Percentiles rank a stretch among this genome's conserved stretches.
phyloP scores from a whole-genome alignment of 2,797 vertebrate species.

The Amphiprion clarkii region DNA sequence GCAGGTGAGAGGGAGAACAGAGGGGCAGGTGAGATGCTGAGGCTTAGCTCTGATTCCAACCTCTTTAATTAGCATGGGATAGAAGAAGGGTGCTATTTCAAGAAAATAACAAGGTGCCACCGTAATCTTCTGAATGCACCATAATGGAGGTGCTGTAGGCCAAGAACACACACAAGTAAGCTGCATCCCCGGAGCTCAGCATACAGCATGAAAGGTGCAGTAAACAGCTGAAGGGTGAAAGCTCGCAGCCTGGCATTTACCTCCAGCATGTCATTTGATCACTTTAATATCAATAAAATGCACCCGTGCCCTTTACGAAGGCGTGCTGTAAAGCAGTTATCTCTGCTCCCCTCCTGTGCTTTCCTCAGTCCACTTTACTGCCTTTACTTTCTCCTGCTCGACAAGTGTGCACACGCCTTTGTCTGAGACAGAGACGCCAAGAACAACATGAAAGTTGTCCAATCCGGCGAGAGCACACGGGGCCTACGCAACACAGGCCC shows the following conservation, averaged over 20 bases:
- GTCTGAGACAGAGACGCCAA: conserved; percentile 72
- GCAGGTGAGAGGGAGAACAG: conserved; percentile 57
- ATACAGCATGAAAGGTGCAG: conserved; percentile 29
- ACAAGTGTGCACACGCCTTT: conserved; percentile 75
- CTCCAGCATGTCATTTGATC: conserved; percentile 20
- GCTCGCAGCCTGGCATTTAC: conserved; percentile 23
- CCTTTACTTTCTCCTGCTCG: conserved; percentile 52
- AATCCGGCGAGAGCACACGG: conserved; percentile 48
- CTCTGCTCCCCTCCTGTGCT: conserved; percentile 19
- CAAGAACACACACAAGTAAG: conserved; percentile 28
- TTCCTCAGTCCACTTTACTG: conserved; percentile 24
- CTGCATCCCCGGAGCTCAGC: conserved; percentile 14
- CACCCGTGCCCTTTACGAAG: conserved; percentile 9
- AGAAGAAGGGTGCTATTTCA: conserved; percentile 66
- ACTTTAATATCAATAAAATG: conserved; percentile 16
- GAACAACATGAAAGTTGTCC: conserved; percentile 77
- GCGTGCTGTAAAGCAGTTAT: conserved; percentile 10
- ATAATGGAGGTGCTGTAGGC: conserved; percentile 40
- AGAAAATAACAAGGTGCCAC: conserved; percentile 71
- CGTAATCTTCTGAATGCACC: conserved; percentile 59
- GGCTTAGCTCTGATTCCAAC: conserved; percentile 44
- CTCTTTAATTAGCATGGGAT: conserved; percentile 70
- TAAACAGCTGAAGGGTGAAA: conserved; percentile 36
- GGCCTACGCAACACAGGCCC: conserved; percentile 47
- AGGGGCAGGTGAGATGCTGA: conserved; percentile 62